Conservation (phyloP, 1,140 invertebrate species). For the Eufriesea mexicana region DNA sequence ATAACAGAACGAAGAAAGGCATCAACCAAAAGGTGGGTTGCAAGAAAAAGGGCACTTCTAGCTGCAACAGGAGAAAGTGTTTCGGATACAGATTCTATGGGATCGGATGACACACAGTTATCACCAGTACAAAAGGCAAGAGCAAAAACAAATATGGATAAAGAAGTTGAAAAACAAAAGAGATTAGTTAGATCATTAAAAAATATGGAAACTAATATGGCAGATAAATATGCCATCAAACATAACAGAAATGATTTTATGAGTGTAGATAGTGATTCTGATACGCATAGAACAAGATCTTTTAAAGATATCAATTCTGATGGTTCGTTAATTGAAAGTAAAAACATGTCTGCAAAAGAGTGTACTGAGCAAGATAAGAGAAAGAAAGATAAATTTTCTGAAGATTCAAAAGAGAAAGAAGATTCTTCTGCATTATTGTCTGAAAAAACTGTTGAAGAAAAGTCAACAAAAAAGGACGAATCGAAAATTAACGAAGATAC, state of each 20-base stretch:
- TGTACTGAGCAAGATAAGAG: neutral
- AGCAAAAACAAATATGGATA: constrained; percentile 74
- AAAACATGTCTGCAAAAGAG: neutral
- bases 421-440: constrained; percentile 31
- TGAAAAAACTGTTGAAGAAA: neutral
- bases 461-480: neutral
- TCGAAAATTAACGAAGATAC: neutral
- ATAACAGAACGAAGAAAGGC: constrained; percentile 74
- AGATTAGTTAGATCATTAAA: constrained; percentile 69
- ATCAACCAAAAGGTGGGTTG: constrained; percentile 79
- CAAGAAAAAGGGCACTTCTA: constrained; percentile 77
- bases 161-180: constrained; percentile 69
- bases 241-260: constrained; percentile 37
- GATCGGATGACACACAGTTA: constrained; percentile 71
- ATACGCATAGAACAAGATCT: constrained; percentile 44
- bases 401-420: constrained; percentile 44
- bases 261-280: constrained; percentile 53
- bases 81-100: constrained; percentile 77
- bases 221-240: constrained; percentile 56
- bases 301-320: constrained; percentile 24
- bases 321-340: constrained; percentile 1
- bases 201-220: constrained; percentile 68
- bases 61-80: constrained; percentile 75
- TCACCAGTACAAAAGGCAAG: constrained; percentile 79
- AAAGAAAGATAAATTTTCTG: neutral